Evolutionary conservation across 2,113 vertebrate genomes (phyloP).

Genomic region (Taxidea taxus): DNA sequence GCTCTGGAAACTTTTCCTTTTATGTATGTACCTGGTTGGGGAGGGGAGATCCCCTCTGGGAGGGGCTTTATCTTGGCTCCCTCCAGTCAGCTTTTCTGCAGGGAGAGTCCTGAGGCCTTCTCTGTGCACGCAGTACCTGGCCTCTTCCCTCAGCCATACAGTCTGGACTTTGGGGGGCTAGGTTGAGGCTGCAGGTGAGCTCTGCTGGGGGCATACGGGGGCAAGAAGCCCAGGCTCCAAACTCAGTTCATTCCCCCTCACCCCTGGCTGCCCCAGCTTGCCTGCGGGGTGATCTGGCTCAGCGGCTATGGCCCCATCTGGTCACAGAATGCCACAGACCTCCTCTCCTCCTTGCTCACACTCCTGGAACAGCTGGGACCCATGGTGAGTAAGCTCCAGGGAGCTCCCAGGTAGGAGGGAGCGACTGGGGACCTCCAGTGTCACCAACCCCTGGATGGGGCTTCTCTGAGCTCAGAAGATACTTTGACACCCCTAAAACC

Average conservation of each 20-base stretch:
- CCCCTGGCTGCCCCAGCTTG: conserved; percentile 82
- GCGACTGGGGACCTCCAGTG: neutral
- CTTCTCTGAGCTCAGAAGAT: neutral
- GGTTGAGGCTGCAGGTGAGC: neutral
- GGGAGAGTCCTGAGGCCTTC: neutral
- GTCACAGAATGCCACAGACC: conserved; percentile 83
- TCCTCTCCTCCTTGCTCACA: conserved; percentile 80
- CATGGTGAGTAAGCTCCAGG: conserved; percentile 54
- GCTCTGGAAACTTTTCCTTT: neutral
- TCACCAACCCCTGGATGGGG: neutral
- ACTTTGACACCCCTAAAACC: neutral
- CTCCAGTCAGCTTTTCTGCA: neutral
- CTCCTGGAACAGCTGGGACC: conserved; percentile 78
- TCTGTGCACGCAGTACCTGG: neutral
- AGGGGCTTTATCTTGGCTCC: neutral
- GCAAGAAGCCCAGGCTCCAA: neutral
- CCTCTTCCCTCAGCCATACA: neutral
- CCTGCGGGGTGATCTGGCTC: conserved; percentile 86
- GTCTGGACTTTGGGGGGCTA: neutral
- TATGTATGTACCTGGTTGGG: neutral
- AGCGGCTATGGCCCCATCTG: conserved; percentile 82
- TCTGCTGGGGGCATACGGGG: neutral
- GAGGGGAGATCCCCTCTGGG: neutral
- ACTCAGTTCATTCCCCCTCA: neutral
- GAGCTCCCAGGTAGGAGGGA: neutral